Evolutionary conservation across 2,888 invertebrate species (phyloP), one percentile per base, ranked within the genome.

Genomic region (Psococerastis gibbosa): DNA sequence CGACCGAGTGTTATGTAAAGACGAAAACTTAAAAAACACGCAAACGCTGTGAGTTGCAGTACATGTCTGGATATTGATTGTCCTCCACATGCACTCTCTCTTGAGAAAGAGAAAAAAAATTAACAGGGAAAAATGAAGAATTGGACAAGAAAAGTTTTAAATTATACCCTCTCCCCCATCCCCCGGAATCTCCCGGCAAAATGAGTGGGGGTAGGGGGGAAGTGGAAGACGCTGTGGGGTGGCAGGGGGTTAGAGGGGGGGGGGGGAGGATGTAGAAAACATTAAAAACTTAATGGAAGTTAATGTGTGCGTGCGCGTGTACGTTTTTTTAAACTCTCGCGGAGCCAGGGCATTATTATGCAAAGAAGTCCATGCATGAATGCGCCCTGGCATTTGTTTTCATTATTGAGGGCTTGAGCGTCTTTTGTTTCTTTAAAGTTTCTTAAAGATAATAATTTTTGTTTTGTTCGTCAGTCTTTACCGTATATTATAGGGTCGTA

Each of bases 91-190:
- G n/a, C n/a, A n/a, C n/a, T n/a, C n/a, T n/a, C n/a, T n/a, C n/a
- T n/a, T n/a, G n/a, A 27, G 11, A 11, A 27, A 27, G 27, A 38
- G 20, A 20, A 18, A 38, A 38, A 38, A 20, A 38, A 38, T 16
- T 38, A 16, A 38, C 20, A 17, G 22, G 22, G 22, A 38, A 38
- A 38, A 38, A 38, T 38, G 38, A 38, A 22, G 38, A 38, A 38
- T 38, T 38, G 38, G 38, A 38, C 18, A 38, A 38, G 38, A 38
- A 38, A 38, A 38, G 38, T 38, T 38, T 38, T 38, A 38, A 38
- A 38, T 38, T 38, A 38, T 38, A 38, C 38, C 38, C 20, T n/a
- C n/a, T n/a, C 33, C 38, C 38, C 22, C 38, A 38, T 18, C 38
- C 38, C 38, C 15, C 20, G 17, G 38, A 15, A 13, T 22, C 38